These are phyloP conservation scores for Morpho helenor DNA, from an alignment of 2,888 invertebrate species.

Conservation along the genomic window DNA sequence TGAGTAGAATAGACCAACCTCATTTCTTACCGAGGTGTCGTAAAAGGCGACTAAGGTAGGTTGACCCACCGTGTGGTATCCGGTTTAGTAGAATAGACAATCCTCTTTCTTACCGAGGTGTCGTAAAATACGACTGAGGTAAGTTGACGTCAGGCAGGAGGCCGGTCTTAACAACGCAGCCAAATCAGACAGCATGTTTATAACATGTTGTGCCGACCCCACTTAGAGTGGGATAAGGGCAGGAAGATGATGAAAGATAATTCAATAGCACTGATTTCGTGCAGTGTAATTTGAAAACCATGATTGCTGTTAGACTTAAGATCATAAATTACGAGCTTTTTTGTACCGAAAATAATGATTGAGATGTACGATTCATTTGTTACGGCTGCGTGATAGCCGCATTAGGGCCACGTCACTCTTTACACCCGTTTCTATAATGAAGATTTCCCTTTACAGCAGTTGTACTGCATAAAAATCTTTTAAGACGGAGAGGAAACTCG, in stretches of 20 bases:
- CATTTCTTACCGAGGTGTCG: too few relatives aligned
- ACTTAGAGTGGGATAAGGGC: background rate
- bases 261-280: slow-evolving; percentile 13
- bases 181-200: too few relatives aligned
- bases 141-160: too few relatives aligned
- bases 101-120: too few relatives aligned
- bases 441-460: slow-evolving; percentile 70
- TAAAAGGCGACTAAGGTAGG: too few relatives aligned
- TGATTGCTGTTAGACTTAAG: slow-evolving; percentile 23
- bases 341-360: slow-evolving; percentile 27
- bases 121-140: too few relatives aligned
- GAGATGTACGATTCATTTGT: slow-evolving; percentile 44
- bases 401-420: slow-evolving; percentile 40
- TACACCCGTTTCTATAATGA: slow-evolving; percentile 41
- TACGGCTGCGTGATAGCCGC: slow-evolving; percentile 53
- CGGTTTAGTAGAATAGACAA: too few relatives aligned
- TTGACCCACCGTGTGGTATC: too few relatives aligned
- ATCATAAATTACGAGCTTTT: slow-evolving; percentile 27
- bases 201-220: too few relatives aligned
- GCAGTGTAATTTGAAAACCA: slow-evolving; percentile 20
- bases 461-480: slow-evolving; percentile 67
- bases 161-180: too few relatives aligned
- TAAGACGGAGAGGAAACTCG: slow-evolving; percentile 32
- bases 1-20: too few relatives aligned
- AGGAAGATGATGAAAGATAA: slow-evolving; percentile 2